A percentile compares a stretch with the other conserved stretches of the same genome.
phyloP scores from a whole-genome alignment of 2,797 vertebrate species.

The Spatula clypeata region DNA sequence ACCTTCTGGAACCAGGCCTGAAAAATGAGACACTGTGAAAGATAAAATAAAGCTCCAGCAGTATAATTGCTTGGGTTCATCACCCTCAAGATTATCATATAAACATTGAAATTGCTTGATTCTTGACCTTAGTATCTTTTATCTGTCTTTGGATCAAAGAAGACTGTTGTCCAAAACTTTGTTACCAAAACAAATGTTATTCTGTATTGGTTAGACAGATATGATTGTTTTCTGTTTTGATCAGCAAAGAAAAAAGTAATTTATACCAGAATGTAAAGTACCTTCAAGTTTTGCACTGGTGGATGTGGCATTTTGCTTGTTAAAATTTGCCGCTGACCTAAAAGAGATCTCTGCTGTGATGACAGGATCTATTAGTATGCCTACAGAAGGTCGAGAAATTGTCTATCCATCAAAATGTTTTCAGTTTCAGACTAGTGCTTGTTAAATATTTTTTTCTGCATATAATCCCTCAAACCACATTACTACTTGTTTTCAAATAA shows the following conservation, averaged over 20 bases:
- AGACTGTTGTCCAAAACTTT: not conserved
- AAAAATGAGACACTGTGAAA: not conserved
- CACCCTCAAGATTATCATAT: not conserved
- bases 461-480: accelerated
- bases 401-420: not conserved
- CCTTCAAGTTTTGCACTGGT: not conserved
- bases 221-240: not conserved
- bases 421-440: not conserved
- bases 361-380: not conserved
- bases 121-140: not conserved
- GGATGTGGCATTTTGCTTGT: not conserved
- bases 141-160: not conserved
- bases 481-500: not conserved
- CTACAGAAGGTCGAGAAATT: not conserved
- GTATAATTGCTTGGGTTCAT: not conserved
- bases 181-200: not conserved
- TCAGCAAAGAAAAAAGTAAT: not conserved
- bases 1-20: not conserved
- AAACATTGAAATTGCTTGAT: not conserved
- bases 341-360: not conserved
- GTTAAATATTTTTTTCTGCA: not conserved
- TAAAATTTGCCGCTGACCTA: not conserved
- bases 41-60: not conserved
- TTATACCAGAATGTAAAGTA: not conserved
- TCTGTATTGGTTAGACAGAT: not conserved